Conservation (phyloP, 2,888 invertebrate species). For the Hemaris fuciformis region DNA sequence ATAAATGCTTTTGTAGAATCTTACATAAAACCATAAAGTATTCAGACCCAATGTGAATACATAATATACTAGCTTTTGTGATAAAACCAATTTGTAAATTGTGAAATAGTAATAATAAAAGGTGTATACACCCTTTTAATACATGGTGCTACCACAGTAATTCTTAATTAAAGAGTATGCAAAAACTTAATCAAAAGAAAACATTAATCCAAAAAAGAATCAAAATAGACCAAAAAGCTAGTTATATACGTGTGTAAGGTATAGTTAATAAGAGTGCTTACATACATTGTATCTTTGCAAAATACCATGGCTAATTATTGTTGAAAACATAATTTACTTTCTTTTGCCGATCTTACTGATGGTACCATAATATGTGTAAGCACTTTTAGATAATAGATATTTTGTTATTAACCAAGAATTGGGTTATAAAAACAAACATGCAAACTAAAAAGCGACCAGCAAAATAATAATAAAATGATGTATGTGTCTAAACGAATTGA, state of each 20-base stretch:
- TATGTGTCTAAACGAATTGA: conserved; percentile 34
- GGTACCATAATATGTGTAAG: neutral
- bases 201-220: neutral
- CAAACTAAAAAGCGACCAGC: conserved; percentile 61
- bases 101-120: too few species aligned
- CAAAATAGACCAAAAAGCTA: neutral
- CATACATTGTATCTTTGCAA: neutral
- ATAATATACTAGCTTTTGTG: too few species aligned
- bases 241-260: neutral
- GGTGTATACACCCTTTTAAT: neutral
- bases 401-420: conserved; percentile 18
- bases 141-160: neutral
- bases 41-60: too few species aligned
- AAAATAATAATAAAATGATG: conserved; percentile 50
- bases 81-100: too few species aligned
- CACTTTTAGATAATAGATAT: neutral
- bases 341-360: neutral
- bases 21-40: neutral
- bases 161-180: neutral
- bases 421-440: conserved; percentile 36
- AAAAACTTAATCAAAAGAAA: neutral
- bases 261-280: neutral
- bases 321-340: neutral
- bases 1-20: neutral
- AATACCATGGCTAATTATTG: neutral